phyloP scores from a whole-genome alignment of 2,113 vertebrate species.

The Dendropsophus ebraccatus region DNA sequence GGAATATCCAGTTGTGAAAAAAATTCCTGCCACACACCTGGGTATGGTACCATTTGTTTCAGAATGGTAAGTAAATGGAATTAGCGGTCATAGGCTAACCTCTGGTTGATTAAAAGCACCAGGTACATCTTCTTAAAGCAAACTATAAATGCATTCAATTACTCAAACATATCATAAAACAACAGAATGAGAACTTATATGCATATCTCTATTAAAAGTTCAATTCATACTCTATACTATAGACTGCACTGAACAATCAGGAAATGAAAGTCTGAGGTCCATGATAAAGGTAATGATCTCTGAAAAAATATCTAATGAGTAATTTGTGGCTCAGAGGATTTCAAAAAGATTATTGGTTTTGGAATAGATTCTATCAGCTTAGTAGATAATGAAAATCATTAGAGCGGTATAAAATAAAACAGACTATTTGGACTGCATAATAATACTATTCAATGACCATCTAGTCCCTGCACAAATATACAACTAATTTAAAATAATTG shows the following conservation, averaged over 20 bases:
- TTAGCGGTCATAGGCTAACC: background rate
- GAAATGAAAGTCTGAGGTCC: slow-evolving; percentile 74
- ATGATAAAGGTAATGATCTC: slow-evolving; percentile 81
- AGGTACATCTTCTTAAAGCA: background rate
- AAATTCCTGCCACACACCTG: too few species aligned
- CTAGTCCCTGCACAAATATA: slow-evolving; percentile 64
- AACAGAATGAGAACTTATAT: background rate
- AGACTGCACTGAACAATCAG: slow-evolving; percentile 62
- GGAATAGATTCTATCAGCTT: slow-evolving; percentile 81
- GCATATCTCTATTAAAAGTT: slow-evolving; percentile 61
- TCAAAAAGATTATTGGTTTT: slow-evolving; percentile 80
- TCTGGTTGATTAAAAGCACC: background rate
- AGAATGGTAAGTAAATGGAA: background rate
- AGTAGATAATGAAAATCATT: slow-evolving; percentile 81
- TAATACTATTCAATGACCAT: slow-evolving; percentile 62
- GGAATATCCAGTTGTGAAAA: too few species aligned
- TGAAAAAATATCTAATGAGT: slow-evolving; percentile 80
- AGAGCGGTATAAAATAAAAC: slow-evolving; percentile 70
- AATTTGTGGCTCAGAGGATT: slow-evolving; percentile 82
- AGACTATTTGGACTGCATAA: slow-evolving; percentile 68
- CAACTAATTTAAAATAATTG: slow-evolving; percentile 65
- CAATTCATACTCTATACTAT: slow-evolving; percentile 61
- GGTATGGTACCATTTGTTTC: background rate
- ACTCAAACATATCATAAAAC: background rate
- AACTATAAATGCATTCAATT: background rate